Evolutionary conservation across 2,888 invertebrate genomes (phyloP).

Genomic region (Platycnemis pennipes): DNA sequence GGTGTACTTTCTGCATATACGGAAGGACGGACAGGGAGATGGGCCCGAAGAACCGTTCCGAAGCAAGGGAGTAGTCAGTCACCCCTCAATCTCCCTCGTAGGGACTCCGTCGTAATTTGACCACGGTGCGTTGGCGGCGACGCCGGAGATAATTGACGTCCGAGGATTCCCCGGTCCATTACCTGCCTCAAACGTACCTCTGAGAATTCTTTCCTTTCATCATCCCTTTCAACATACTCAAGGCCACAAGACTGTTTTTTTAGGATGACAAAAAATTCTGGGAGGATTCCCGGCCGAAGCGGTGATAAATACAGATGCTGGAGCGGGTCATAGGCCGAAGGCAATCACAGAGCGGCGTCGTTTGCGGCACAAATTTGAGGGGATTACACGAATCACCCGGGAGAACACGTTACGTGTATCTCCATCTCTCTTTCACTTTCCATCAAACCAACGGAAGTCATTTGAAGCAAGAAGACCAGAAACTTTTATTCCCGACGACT

Average conservation of each 20-base stretch:
- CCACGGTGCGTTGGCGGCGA: background rate
- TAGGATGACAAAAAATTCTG: background rate
- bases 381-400: background rate
- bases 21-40: background rate
- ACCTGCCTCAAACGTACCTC: conserved; percentile 53
- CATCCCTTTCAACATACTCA: conserved; percentile 20
- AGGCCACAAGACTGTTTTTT: background rate
- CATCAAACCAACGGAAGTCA: background rate
- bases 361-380: background rate
- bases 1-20: background rate
- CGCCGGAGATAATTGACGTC: conserved; percentile 21
- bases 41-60: background rate
- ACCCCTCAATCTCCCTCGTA: background rate
- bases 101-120: background rate
- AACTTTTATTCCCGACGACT: too few relatives aligned
- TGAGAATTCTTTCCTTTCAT: conserved; percentile 9
- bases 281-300: background rate
- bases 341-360: conserved; percentile 29
- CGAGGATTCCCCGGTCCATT: conserved; percentile 2
- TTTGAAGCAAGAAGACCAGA: background rate
- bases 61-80: background rate
- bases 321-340: background rate
- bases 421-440: background rate
- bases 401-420: background rate
- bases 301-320: conserved; percentile 33